A percentile compares a stretch with the other conserved stretches of the same genome.
phyloP scores from a whole-genome alignment of 2,113 vertebrate species.

The Channa argus region DNA sequence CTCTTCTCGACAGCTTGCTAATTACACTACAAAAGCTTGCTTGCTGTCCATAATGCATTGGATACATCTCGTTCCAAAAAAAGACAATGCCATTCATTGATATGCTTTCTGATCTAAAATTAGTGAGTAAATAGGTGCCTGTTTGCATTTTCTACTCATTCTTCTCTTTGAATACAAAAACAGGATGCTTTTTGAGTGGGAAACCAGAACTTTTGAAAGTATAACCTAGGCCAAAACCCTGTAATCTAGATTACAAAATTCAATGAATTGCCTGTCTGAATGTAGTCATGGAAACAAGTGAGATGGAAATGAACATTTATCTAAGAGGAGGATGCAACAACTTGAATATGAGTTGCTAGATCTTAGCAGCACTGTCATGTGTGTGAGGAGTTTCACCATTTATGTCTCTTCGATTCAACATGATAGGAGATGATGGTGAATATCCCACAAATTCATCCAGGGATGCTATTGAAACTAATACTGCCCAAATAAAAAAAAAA shows the following conservation, averaged over 20 bases:
- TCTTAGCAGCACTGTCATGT: slow-evolving; percentile 30
- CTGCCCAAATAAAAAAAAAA: too few species aligned
- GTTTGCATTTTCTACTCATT: slow-evolving; percentile 50
- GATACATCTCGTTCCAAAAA: slow-evolving; percentile 56
- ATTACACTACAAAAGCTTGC: slow-evolving; percentile 57
- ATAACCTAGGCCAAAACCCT: slow-evolving; percentile 1
- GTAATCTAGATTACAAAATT: slow-evolving; percentile 24
- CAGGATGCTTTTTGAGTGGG: too few species aligned
- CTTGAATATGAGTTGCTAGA: slow-evolving; percentile 29
- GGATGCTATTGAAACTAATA: slow-evolving; percentile 9
- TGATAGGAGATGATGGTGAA: slow-evolving; percentile 15
- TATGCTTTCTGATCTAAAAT: slow-evolving; percentile 57
- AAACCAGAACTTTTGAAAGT: slow-evolving; percentile 18
- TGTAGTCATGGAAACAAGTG: slow-evolving; percentile 16
- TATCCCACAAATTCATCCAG: slow-evolving; percentile 13
- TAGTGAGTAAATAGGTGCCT: slow-evolving; percentile 32
- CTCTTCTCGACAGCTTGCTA: slow-evolving; percentile 63
- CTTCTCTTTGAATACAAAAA: slow-evolving; percentile 19
- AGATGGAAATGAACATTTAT: slow-evolving; percentile 58
- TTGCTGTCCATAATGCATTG: slow-evolving; percentile 50
- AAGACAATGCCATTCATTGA: slow-evolving; percentile 52
- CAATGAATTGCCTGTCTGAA: slow-evolving; percentile 40
- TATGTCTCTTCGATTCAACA: slow-evolving; percentile 9
- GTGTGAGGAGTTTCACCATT: slow-evolving; percentile 39
- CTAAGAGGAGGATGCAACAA: slow-evolving; percentile 23